Evolutionary conservation across 2,113 vertebrate species (phyloP), one percentile per base, ranked within the genome.

Genomic region (Antechinus stuartii): DNA sequence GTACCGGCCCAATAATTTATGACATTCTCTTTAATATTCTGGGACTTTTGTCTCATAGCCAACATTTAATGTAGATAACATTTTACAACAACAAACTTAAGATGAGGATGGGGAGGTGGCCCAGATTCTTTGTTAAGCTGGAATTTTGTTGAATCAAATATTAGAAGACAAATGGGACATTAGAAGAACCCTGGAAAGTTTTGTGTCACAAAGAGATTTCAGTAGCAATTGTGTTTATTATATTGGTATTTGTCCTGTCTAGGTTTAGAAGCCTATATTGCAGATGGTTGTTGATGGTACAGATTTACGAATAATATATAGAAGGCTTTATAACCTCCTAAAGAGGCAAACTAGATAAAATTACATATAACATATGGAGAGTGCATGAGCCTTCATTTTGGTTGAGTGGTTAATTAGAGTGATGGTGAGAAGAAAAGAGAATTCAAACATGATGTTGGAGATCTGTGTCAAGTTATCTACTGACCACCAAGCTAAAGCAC

Each of bases 181-280:
- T 56, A 35, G 57, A 90, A 49, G 23, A 50, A 46, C 90, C 95
- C 96, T 95, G 91, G 93, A 97, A 92, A 92, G n/a, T 49, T 94
- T 89, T 61, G 54, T 91, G 90, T 96, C 95, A 91, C 24, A 95
- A 91, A 96, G 95, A 96, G 91, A 96, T 92, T 92, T 95, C 84
- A 93, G 92, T 94, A 92, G 90, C 94, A 42, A 10, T 92, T 47
- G 93, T 93, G 94, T 68, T 92, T 94, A 94, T 92, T 92, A 26
- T 90, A 23, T 84, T 76, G 92, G 94, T 96, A 94, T 93, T 95
- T 96, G 91, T 92, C 93, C 93, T 96, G 55, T 61, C 12, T 91
- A 96, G 22, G 96, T 92, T 95, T 94, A 95, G 97, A 97, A 97
- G 92, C 92, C 91, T 52, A 96, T 95, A 53, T 97, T 97, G 96